phyloP scores from a whole-genome alignment of 1,140 invertebrate species.

The Tetragonula clypearis region DNA sequence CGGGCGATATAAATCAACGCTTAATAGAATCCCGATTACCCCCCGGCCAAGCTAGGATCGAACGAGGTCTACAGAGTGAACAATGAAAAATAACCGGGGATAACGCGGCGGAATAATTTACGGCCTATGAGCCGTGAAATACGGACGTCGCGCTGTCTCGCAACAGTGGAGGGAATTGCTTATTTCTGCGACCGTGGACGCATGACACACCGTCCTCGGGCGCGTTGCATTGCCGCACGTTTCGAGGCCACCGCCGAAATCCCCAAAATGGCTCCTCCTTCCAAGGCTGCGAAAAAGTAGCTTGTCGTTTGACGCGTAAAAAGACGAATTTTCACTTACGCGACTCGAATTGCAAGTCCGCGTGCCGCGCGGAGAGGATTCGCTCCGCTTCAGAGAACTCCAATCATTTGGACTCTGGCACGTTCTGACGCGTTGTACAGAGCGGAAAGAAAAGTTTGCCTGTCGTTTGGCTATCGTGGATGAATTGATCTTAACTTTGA shows the following conservation, averaged over 20 bases:
- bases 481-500: no score
- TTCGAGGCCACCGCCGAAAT: background rate
- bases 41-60: background rate
- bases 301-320: background rate
- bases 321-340: background rate
- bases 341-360: background rate
- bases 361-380: background rate
- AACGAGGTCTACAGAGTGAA: background rate
- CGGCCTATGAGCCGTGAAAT: conserved; percentile 1
- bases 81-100: conserved; percentile 14
- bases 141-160: background rate
- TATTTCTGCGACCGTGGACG: background rate
- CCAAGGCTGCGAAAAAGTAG: no score
- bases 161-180: background rate
- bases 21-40: conserved; percentile 30
- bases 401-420: background rate
- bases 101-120: conserved; percentile 18
- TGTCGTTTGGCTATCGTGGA: no score
- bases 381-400: background rate
- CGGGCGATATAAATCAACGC: conserved; percentile 8
- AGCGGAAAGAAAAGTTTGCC: no score
- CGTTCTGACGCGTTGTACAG: background rate
- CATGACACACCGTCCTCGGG: no score
- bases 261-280: background rate
- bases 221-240: background rate